Evolutionary conservation across 2,888 invertebrate species (phyloP), one percentile per base, ranked within the genome.

Genomic region (Hydraecia micacea): DNA sequence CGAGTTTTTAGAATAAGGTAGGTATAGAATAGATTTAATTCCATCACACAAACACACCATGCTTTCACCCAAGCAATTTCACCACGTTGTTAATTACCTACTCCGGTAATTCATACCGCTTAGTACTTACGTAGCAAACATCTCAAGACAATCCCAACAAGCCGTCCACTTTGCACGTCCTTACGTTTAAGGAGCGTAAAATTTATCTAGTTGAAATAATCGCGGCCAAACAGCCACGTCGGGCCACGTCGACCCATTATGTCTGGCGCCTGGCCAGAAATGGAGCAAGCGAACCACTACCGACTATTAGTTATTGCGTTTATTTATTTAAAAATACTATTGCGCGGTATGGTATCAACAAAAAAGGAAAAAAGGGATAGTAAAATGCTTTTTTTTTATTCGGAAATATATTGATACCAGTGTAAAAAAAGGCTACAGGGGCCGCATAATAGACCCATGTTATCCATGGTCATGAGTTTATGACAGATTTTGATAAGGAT

Each of bases 131-230:
- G 52, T 58, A 74, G 68, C 79, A 83, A 83, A 76, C 79, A 71
- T 83, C 81, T 87, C 83, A 73, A 83, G 80, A 74, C 77, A 78
- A 86, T 87, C 84, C 83, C 80, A 79, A 86, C 77, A 79, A 80
- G 85, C 84, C 86, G 84, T 86, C 88, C 91, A 92, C 91, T 94
- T 93, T 90, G 89, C 93, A 92, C 93, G 92, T 94, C 91, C 91
- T 94, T 93, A 91, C 91, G 92, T 94, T 94, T 93, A 94, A 95
- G 93, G 91, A 93, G 94, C 92, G 91, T 91, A 92, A 93, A 93
- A 95, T 95, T 93, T 95, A 95, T 95, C 93, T 95, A 93, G 93
- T 93, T 92, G 95, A 94, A 95, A 93, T 95, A 95, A 95, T 94
- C 93, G 93, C 90, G 90, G 93, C 91, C 91, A 91, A 92, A 90